These are phyloP conservation scores for Agrochola macilenta DNA, from an alignment of 2,888 invertebrate species.

Conservation along the genomic window DNA sequence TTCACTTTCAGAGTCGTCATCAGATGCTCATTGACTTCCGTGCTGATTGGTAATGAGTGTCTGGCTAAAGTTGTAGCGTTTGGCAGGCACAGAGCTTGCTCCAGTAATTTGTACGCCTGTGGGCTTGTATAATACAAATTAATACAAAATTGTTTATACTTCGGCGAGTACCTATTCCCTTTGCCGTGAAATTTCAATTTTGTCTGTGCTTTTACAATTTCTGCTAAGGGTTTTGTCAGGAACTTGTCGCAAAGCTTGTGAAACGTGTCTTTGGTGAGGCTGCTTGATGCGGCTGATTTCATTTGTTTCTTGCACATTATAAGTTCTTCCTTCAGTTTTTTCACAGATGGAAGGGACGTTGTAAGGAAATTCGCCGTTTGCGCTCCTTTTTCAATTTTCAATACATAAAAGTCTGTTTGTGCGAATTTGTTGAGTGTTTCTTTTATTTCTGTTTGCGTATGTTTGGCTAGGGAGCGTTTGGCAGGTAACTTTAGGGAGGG, in stretches of 20 bases:
- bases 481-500: conserved; percentile 42
- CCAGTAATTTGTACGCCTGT: conserved; percentile 63
- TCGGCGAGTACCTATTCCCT: conserved; percentile 51
- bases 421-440: conserved; percentile 35
- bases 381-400: conserved; percentile 36
- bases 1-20: conserved; percentile 61
- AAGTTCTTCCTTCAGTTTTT: conserved; percentile 45
- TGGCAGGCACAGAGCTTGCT: conserved; percentile 59
- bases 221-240: conserved; percentile 59
- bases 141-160: conserved; percentile 64
- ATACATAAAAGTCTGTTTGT: conserved; percentile 52
- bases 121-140: conserved; percentile 67
- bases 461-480: conserved; percentile 2
- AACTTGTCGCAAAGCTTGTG: conserved; percentile 59
- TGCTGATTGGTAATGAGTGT: conserved; percentile 56
- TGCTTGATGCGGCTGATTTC: conserved; percentile 34
- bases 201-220: conserved; percentile 63
- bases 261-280: conserved; percentile 41
- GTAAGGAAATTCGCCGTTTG: conserved; percentile 46
- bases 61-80: conserved; percentile 51
- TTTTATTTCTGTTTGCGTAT: conserved; percentile 53
- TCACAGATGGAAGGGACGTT: conserved; percentile 39
- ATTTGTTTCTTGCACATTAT: conserved; percentile 39
- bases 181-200: conserved; percentile 49
- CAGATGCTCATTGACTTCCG: conserved; percentile 59